Base-by-base conservation (phyloP, 2,113 vertebrate genomes). In the Muntiacus reevesi region DNA sequence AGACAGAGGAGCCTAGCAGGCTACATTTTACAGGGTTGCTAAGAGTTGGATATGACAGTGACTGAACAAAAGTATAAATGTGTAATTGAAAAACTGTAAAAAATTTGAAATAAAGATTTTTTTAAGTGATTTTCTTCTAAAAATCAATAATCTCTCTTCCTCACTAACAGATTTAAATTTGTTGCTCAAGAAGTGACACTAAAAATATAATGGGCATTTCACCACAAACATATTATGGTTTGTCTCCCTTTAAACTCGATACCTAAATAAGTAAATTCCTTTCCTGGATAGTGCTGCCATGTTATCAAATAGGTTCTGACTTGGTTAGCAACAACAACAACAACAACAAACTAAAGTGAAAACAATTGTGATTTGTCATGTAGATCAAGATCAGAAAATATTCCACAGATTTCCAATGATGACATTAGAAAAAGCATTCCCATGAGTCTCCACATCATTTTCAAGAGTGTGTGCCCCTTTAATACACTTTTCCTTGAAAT, bases 321-420 rank as follows among this genome's bases (percentile, higher is more conserved):
- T 98, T 91, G 40, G 55, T 98, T 1, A 21, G 25, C 7, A 23
- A 36, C 95, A 97, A 95, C 98, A 98, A 96, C 93, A 97, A 95
- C 98, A 98, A 97, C 94, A 98, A 98, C 96, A 95, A 98, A 96
- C 79, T 95, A 98, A 98, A 98, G 79, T 98, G 95, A 96, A 98
- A 97, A 98, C 97, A 95, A 60, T 97, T 59, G 86, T 90, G 78
- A 97, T 84, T 88, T 98, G 98, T 97, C 97, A 96, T 85, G 36
- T 97, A 85, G 93, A 97, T 97, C 78, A 98, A 90, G 97, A 98
- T 98, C 88, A 98, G 97, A 98, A 93, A 98, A 55, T 28, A 86
- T 76, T 71, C 79, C 4, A 8, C 60, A 89, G 55, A 21, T 95
- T 98, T 98, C 93, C 96, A 97, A 86, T 97, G 96, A 60, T 97